Base-by-base conservation (phyloP, 2,113 vertebrate genomes). In the Daphoenositta chrysoptera region DNA sequence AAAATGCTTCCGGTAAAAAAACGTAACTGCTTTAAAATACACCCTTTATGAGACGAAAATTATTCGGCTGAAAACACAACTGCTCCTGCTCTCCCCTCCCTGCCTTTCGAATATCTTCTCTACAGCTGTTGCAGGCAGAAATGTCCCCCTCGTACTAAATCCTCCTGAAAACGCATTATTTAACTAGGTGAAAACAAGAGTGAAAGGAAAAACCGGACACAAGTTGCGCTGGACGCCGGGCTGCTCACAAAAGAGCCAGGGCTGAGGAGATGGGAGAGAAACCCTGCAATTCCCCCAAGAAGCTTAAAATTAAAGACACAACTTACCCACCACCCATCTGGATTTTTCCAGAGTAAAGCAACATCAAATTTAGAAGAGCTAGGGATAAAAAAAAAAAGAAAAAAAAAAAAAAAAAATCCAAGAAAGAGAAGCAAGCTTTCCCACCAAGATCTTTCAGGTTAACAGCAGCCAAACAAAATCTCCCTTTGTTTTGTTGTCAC, bases 401-500 rank as follows among this genome's bases (percentile, higher is more conserved):
- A 22, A 15, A 33, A 31, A 33, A 48, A 57, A 22, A 15, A 33
- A 33, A 20, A 80, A 64, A 42, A 9, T 4, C 20, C 30, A 2
- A 66, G 7, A 17, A 35, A 47, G 39, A 27, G 9, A 7, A 22
- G 4, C 6, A 44, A 57, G 72, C 31, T 61, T 63, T 70, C 50
- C 31, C 72, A 84, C 14, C 33, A 39, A n/a, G 57, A 80, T 21
- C 53, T 19, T 24, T 30, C 69, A 58, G 72, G 72, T 88, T 75
- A 80, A 50, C 42, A n/a, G 2, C 28, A 31, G 54, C 5, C 48
- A 77, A 54, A 70, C 45, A 77, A 45, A 80, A 87, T 15, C 33
- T 26, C 64, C 47, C 93, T 96, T 96, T 96, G 95, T 96, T 96
- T 95, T 94, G 93, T 83, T 91, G 93, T 50, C 69, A 24, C n/a